A percentile compares a stretch with the other conserved stretches of the same genome.
These are phyloP conservation scores for Musca vetustissima DNA, from an alignment of 1,140 invertebrate genomes.

Conservation along the genomic window DNA sequence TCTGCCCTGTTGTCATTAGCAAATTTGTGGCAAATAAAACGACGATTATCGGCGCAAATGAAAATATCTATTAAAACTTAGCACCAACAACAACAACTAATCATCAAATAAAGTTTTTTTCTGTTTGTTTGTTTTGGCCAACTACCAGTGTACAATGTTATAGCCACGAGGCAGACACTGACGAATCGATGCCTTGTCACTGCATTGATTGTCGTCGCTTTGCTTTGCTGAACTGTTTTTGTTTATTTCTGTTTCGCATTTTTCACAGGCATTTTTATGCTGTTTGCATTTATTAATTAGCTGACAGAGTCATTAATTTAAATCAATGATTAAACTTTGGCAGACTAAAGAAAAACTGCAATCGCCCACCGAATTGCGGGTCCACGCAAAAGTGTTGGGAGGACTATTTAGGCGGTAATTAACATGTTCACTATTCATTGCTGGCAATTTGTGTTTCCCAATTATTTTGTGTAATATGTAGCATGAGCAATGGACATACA, in stretches of 20 bases:
- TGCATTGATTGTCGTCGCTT: background rate
- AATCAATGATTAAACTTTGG: constrained; percentile 48
- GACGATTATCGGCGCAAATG: constrained; percentile 9
- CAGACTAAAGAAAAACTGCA: background rate
- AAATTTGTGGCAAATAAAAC: constrained; percentile 9
- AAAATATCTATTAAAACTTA: too few relatives aligned
- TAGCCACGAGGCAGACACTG: background rate
- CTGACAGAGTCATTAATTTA: constrained; percentile 55
- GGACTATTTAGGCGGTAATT: background rate
- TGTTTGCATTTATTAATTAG: constrained; percentile 55
- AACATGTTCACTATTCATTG: constrained; percentile 30
- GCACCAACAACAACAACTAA: too few relatives aligned
- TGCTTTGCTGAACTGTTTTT: too few relatives aligned
- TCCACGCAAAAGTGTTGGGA: background rate
- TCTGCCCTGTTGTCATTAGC: background rate
- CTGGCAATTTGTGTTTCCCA: constrained; percentile 18
- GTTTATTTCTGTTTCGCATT: background rate
- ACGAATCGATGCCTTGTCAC: background rate
- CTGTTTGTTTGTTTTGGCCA: background rate
- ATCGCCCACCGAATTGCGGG: background rate
- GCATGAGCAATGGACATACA: too few relatives aligned
- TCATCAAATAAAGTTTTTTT: background rate
- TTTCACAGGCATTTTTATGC: constrained; percentile 35
- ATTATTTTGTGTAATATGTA: constrained; percentile 3
- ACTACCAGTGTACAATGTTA: background rate